These are phyloP conservation scores for Noctua pronuba DNA, from an alignment of 2,888 invertebrate species.

Conservation along the genomic window DNA sequence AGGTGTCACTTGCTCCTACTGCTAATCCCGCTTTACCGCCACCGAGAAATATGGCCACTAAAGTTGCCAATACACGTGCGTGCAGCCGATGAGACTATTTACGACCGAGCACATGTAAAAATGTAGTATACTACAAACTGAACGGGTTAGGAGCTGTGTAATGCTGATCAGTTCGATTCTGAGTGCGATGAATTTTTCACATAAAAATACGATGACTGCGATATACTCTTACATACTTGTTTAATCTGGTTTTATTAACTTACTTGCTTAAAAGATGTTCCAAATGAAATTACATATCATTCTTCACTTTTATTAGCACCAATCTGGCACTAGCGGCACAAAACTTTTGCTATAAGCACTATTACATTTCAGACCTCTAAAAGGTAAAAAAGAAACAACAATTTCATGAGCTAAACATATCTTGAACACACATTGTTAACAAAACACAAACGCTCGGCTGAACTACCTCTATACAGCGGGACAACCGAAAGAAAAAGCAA, in stretches of 20 bases:
- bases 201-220: conserved; percentile 5
- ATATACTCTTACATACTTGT: neutral
- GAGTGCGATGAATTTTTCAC: conserved; percentile 2
- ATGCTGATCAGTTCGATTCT: conserved; percentile 11
- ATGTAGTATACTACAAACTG: conserved; percentile 8
- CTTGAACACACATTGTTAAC: conserved; percentile 54
- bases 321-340: neutral
- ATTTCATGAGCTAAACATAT: conserved; percentile 41
- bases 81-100: conserved; percentile 48
- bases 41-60: conserved; percentile 57
- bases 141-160: neutral
- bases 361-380: neutral
- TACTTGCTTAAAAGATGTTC: no score
- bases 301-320: neutral
- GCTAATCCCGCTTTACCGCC: conserved; percentile 58
- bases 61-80: conserved; percentile 52
- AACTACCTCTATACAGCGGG: conserved; percentile 22
- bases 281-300: neutral
- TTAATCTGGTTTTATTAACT: neutral
- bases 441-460: conserved; percentile 46
- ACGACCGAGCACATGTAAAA: conserved; percentile 52
- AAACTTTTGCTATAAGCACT: neutral
- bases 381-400: conserved; percentile 4
- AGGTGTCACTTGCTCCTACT: conserved; percentile 34
- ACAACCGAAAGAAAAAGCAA: conserved; percentile 32